These are phyloP conservation scores for Staurois parvus DNA, from an alignment of 2,797 vertebrate species.

Conservation along the genomic window DNA sequence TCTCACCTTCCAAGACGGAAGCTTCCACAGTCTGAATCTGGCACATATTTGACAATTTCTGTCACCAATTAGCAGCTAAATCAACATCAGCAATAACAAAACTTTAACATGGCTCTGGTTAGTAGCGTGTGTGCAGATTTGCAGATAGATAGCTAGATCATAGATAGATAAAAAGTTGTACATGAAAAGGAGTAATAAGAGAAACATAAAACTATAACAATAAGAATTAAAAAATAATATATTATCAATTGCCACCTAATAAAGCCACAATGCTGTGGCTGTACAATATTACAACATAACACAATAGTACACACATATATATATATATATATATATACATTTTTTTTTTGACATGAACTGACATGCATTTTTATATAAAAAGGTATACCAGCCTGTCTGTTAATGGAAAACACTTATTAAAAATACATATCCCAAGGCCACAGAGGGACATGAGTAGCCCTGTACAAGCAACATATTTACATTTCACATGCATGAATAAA, in stretches of 20 bases:
- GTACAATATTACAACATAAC: no score
- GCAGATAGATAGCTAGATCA: no score
- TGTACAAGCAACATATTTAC: slow-evolving; percentile 14
- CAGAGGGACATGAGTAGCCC: background rate
- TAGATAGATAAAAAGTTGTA: no score
- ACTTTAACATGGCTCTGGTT: slow-evolving; percentile 66
- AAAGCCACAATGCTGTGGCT: no score
- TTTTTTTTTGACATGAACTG: background rate
- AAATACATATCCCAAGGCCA: slow-evolving; percentile 11
- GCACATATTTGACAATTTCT: slow-evolving; percentile 99
- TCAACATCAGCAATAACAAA: slow-evolving; percentile 95
- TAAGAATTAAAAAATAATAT: no score
- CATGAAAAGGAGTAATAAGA: no score
- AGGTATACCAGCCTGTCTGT: background rate
- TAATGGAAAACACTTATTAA: slow-evolving; percentile 2
- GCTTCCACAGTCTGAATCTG: slow-evolving; percentile 90
- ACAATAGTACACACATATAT: background rate
- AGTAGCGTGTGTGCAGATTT: no score
- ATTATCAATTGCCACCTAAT: no score
- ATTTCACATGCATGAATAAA: slow-evolving; percentile 7
- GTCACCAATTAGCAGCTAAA: slow-evolving; percentile 99
- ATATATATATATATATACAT: background rate
- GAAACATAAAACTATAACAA: no score
- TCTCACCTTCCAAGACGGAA: slow-evolving; percentile 94
- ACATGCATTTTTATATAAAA: background rate